Base-by-base conservation (phyloP, 2,888 invertebrate species). In the Platerodrilus igneus region DNA sequence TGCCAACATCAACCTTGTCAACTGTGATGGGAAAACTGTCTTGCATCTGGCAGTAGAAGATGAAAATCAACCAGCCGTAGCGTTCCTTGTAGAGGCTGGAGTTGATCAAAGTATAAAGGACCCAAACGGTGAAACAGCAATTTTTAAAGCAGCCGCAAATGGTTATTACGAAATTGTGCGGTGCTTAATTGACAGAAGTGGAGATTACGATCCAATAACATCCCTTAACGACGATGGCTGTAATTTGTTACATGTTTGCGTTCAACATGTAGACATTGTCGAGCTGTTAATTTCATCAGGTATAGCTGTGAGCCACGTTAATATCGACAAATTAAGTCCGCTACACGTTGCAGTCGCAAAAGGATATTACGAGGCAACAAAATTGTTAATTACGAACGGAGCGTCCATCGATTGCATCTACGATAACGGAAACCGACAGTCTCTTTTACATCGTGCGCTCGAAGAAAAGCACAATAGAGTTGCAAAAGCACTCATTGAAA, bases 371-470 rank as follows among this genome's bases (percentile, higher is more conserved):
- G 25, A 38, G 11, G 13, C 30, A 8, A 31, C 38, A 16, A 38
- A 38, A 39, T 27, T 38, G 27, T 43, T 43, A 43, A 43, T 43
- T 30, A 19, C 19, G 17, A 30, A 34, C 20, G 38, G 36, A 16
- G 26, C 30, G 16, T 23, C 11, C 30, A 39, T 43, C n/a, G 38
- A 43, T 35, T 29, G 8, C 19, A 6, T 6, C 5, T n/a, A n/a
- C n/a, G n/a, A n/a, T n/a, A n/a, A n/a, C n/a, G n/a, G n/a, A n/a
- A n/a, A n/a, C n/a, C 16, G 10, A 11, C 11, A 9, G 10, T 8
- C 17, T 6, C n/a, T 35, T 9, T 30, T 43, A 26, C 38, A 39
- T 29, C 23, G 23, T 35, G 43, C 38, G 13, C 30, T 39, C 13
- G 28, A 38, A 29, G 23, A 30, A 18, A 38, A 35, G 15, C 38